Conservation (phyloP, 35 echinoderm and acorn worm species). For the Lytechinus variegatus region DNA sequence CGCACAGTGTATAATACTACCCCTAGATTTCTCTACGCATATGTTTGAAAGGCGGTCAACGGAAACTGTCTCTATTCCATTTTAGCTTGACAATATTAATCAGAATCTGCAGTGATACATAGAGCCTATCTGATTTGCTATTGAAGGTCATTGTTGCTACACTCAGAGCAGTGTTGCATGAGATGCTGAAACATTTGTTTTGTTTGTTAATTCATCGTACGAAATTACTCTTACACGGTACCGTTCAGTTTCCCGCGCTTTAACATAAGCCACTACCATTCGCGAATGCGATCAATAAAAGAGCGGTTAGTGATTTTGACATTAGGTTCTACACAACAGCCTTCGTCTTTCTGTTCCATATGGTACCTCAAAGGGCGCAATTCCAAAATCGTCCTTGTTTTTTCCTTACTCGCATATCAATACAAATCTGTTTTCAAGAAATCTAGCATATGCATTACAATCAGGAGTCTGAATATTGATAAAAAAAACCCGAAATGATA, state of each 20-base stretch:
- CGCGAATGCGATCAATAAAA: slow-evolving; percentile 4
- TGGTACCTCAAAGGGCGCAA: not conserved
- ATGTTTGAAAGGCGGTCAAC: not conserved
- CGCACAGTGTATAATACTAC: not conserved
- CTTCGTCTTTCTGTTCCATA: slow-evolving; percentile 23
- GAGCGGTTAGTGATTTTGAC: not conserved
- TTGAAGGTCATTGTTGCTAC: not conserved
- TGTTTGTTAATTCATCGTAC: too few species aligned
- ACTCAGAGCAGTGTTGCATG: not conserved
- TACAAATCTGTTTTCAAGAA: not conserved
- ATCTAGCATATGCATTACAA: not conserved
- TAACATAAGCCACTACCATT: not conserved
- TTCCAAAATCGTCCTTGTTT: not conserved
- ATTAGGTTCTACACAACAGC: not conserved
- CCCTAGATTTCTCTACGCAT: not conserved
- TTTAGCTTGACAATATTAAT: not conserved
- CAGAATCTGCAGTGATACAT: not conserved
- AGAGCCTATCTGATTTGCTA: not conserved
- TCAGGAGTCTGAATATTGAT: not conserved
- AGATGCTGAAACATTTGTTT: not conserved
- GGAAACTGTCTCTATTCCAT: not conserved
- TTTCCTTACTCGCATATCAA: not conserved
- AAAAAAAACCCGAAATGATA: not conserved
- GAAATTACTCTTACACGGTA: not conserved
- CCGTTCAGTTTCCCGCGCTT: not conserved